These are phyloP conservation scores for Cercopithecus mona DNA, from an alignment of 2,113 vertebrate genomes.

Conservation along the genomic window DNA sequence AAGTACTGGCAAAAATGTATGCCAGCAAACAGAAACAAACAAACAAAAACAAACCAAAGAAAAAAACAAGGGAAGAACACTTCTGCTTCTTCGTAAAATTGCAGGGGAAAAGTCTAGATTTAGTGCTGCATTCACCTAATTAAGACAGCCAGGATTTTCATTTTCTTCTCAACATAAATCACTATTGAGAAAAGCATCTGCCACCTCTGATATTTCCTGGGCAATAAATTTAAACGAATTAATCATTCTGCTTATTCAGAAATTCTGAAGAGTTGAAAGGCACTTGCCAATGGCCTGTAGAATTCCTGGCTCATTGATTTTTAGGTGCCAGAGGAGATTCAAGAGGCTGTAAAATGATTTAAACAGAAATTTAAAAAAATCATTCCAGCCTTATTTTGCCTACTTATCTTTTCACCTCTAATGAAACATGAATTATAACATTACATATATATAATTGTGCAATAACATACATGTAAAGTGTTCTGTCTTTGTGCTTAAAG, in stretches of 20 bases:
- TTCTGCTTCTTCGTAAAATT: slow-evolving; percentile 62
- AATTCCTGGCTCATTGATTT: slow-evolving; percentile 76
- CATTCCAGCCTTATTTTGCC: slow-evolving; percentile 3
- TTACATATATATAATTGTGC: background rate
- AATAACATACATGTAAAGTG: background rate
- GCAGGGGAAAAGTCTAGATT: slow-evolving; percentile 60
- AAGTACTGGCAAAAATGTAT: slow-evolving; percentile 60
- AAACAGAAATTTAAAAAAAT: slow-evolving; percentile 71
- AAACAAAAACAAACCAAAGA: background rate
- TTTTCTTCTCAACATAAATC: slow-evolving; percentile 81
- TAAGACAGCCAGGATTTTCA: slow-evolving; percentile 81
- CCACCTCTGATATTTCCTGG: slow-evolving; percentile 78
- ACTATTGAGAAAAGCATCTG: slow-evolving; percentile 80
- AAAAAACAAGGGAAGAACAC: slow-evolving; percentile 35
- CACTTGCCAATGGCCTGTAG: slow-evolving; percentile 70
- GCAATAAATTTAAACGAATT: slow-evolving; percentile 82
- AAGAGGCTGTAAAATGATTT: slow-evolving; percentile 56
- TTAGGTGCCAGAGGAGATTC: slow-evolving; percentile 64
- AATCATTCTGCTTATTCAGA: slow-evolving; percentile 78
- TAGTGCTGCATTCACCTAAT: slow-evolving; percentile 81
- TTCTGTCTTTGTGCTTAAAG: background rate
- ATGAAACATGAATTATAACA: slow-evolving; percentile 50
- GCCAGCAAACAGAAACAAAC: slow-evolving; percentile 75
- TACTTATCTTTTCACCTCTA: slow-evolving; percentile 29
- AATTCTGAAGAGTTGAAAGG: slow-evolving; percentile 66